phyloP scores from a whole-genome alignment of 2,113 vertebrate species.

The Chlorodrepanis virens region DNA sequence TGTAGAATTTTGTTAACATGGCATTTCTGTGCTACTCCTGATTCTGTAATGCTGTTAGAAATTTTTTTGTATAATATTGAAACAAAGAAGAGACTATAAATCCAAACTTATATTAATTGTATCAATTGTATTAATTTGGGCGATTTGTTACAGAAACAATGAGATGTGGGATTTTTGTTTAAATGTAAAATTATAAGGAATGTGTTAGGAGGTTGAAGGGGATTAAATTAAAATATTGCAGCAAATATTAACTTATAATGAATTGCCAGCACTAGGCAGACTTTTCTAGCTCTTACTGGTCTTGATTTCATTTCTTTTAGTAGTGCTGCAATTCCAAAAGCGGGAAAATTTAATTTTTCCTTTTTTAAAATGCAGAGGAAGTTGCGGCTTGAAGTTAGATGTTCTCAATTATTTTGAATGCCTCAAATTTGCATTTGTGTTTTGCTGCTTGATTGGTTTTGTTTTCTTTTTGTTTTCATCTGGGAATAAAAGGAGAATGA shows the following conservation, averaged over 20 bases:
- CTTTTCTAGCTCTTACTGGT: neutral
- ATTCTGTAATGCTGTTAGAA: neutral
- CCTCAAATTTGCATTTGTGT: neutral
- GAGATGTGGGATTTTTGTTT: neutral
- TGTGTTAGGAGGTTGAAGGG: neutral
- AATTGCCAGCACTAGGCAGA: neutral
- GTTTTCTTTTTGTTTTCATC: neutral
- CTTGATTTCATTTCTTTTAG: neutral
- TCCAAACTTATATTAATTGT: neutral
- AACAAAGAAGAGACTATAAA: neutral
- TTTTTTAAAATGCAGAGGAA: neutral
- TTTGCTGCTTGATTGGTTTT: neutral
- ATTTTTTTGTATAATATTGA: neutral
- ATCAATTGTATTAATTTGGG: neutral
- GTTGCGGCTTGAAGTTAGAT: neutral
- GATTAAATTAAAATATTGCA: neutral
- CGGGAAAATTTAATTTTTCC: neutral
- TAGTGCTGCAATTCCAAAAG: neutral
- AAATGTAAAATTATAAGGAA: neutral
- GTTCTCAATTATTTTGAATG: neutral
- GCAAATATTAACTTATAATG: neutral
- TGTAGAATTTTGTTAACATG: accelerated
- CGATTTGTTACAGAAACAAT: neutral
- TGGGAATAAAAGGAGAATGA: neutral
- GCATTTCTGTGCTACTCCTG: neutral